Conservation (phyloP, 2,888 invertebrate species). For the Ormyrus labotus region DNA sequence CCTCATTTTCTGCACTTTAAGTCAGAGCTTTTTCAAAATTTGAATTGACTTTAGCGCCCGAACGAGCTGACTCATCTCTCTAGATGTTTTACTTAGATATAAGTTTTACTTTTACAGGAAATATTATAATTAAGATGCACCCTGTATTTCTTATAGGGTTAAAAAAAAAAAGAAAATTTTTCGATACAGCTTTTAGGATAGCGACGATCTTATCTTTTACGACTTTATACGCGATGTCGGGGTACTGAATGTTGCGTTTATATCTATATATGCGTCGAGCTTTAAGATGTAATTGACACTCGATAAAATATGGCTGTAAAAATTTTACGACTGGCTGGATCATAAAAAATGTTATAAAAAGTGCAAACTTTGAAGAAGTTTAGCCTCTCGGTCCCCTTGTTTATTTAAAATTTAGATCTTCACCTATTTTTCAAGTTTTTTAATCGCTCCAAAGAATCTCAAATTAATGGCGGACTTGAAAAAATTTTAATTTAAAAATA, state of each 20-base stretch:
- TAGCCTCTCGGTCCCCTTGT: neutral
- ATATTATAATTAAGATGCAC: too few relatives aligned
- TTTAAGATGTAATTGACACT: conserved; percentile 43
- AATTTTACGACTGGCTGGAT: conserved; percentile 21
- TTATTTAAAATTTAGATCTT: conserved; percentile 11
- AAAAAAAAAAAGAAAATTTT: conserved; percentile 3
- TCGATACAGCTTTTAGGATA: conserved; percentile 8
- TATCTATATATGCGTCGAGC: conserved; percentile 2
- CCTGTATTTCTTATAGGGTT: too few relatives aligned
- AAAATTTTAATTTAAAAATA: too few relatives aligned
- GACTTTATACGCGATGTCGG: conserved; percentile 19
- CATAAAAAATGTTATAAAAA: conserved; percentile 27
- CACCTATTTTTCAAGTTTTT: neutral
- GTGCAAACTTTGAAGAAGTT: neutral
- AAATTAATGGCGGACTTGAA: too few relatives aligned
- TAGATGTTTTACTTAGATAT: too few relatives aligned
- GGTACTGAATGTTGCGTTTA: neutral
- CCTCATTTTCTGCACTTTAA: too few relatives aligned
- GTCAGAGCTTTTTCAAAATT: too few relatives aligned
- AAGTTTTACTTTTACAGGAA: too few relatives aligned
- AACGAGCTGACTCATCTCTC: too few relatives aligned
- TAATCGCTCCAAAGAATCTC: too few relatives aligned
- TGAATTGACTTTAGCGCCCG: too few relatives aligned
- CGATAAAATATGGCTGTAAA: conserved; percentile 47
- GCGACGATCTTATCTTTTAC: conserved; percentile 3